A percentile compares a stretch with the other conserved stretches of the same genome.
These are phyloP conservation scores for Abrostola tripartita DNA, from an alignment of 2,888 invertebrate genomes.

Conservation along the genomic window DNA sequence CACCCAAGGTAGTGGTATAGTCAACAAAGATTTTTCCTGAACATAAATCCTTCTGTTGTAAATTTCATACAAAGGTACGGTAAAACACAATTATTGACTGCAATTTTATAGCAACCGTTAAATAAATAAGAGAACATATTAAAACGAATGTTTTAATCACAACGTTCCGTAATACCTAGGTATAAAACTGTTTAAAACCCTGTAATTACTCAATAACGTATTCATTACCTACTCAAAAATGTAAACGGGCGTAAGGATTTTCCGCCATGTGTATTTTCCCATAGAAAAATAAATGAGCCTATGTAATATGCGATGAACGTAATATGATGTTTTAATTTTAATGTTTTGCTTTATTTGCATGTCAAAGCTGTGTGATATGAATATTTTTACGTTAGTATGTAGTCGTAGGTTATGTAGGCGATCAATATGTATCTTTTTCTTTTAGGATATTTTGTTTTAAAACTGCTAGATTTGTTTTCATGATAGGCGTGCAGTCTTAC, in stretches of 20 bases:
- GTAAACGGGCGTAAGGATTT: conserved; percentile 47
- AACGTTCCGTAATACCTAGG: conserved; percentile 1
- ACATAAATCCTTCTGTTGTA: no score
- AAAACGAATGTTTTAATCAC: neutral
- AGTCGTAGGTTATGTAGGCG: neutral
- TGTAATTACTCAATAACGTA: conserved; percentile 51
- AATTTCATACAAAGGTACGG: no score
- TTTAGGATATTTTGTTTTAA: conserved; percentile 1
- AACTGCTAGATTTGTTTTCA: neutral
- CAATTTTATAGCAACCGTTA: no score
- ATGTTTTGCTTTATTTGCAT: conserved; percentile 57
- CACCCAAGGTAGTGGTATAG: no score
- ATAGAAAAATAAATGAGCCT: conserved; percentile 44
- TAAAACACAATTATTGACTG: no score
- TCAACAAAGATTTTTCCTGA: no score
- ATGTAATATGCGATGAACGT: conserved; percentile 33
- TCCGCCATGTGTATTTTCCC: conserved; percentile 53
- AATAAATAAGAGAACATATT: neutral
- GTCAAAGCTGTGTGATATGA: conserved; percentile 54
- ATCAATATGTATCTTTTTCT: neutral
- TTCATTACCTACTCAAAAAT: conserved; percentile 55
- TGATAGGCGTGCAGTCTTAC: no score
- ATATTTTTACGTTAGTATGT: conserved; percentile 44
- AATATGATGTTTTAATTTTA: conserved; percentile 48
- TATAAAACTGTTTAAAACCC: conserved; percentile 34